Evolutionary conservation across 2,113 vertebrate genomes (phyloP).

Genomic region (Damaliscus lunatus): DNA sequence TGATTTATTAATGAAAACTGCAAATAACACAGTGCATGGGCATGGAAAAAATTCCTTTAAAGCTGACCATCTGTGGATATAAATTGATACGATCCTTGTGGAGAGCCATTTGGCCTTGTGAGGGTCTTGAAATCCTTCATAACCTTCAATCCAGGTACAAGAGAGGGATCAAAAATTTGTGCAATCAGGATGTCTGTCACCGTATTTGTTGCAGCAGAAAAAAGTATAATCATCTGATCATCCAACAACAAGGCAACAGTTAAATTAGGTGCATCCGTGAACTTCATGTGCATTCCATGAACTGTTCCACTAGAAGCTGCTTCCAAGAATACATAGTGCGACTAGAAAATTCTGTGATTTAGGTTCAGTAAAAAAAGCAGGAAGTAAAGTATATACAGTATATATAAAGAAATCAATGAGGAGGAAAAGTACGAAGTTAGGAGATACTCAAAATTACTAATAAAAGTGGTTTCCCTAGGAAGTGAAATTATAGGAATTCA

Average conservation of each 20-base stretch:
- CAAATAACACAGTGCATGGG: neutral
- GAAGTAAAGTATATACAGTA: neutral
- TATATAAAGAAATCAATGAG: neutral
- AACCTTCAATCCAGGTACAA: neutral
- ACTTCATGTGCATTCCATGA: fast-evolving
- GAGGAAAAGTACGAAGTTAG: neutral
- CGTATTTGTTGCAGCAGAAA: neutral
- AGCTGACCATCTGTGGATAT: neutral
- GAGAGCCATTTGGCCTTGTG: neutral
- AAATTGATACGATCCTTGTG: neutral
- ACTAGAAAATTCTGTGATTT: neutral
- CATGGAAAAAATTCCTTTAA: neutral
- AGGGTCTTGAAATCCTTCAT: neutral
- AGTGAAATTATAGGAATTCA: neutral
- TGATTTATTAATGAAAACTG: neutral
- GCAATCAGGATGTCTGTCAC: neutral
- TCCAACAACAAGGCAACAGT: fast-evolving
- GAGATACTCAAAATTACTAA: neutral
- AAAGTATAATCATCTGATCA: too few relatives aligned
- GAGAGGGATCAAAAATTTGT: neutral
- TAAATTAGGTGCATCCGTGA: fast-evolving
- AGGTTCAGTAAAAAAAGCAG: neutral
- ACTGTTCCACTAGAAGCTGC: neutral
- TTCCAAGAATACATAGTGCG: neutral
- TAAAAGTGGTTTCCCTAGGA: neutral